Conservation (phyloP, 2,888 invertebrate species). For the Drosophila lacicola region DNA sequence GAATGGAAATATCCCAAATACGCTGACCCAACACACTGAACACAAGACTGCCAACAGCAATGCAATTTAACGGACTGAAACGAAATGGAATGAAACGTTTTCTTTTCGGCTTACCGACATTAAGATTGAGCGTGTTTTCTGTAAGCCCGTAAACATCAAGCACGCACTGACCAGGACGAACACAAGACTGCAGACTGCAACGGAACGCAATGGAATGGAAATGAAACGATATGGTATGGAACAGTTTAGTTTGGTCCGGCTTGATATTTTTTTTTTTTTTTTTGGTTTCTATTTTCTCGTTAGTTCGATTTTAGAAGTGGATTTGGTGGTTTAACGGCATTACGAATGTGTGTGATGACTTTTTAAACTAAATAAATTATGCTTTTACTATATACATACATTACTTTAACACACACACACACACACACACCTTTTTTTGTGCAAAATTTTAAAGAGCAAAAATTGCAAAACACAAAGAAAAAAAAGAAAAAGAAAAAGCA, state of each 20-base stretch:
- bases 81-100: conserved; percentile 2
- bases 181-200: conserved; percentile 35
- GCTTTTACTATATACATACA: conserved; percentile 53
- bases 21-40: conserved; percentile 3
- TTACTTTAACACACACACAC: conserved; percentile 30
- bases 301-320: conserved; percentile 42
- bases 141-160: conserved; percentile 10
- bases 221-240: conserved; percentile 22
- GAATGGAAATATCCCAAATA: background rate
- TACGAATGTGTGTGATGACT: conserved; percentile 41
- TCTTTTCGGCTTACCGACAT: background rate
- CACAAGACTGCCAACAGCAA: conserved; percentile 13
- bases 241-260: conserved; percentile 40
- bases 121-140: background rate
- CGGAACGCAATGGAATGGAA: conserved; percentile 10
- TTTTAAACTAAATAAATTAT: conserved; percentile 55
- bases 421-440: conserved; percentile 31
- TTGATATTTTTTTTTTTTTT: conserved; percentile 16
- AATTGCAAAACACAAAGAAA: conserved; percentile 14
- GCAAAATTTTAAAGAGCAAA: conserved; percentile 37
- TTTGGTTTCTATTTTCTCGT: conserved; percentile 5
- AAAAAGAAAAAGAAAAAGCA: conserved; percentile 9
- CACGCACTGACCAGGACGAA: background rate
- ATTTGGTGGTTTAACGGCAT: conserved; percentile 49
- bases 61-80: conserved; percentile 2